Evolutionary conservation across 2,797 vertebrate species (phyloP).

Genomic region (Buceros bicornis): DNA sequence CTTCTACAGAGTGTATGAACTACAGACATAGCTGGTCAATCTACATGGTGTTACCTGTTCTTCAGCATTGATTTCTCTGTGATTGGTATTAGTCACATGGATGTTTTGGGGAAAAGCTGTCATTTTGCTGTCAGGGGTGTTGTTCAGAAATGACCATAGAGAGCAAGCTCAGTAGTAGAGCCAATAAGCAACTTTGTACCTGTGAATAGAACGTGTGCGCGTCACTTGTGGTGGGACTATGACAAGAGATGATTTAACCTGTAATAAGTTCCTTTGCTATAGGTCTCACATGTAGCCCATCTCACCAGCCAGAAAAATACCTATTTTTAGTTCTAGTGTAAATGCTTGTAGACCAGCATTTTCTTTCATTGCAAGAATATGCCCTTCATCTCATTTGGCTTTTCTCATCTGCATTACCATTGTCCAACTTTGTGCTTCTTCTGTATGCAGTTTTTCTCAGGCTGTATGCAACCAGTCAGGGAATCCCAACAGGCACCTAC

Average conservation of each 20-base stretch:
- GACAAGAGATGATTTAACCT: not conserved
- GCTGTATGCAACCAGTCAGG: not conserved
- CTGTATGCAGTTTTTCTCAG: not conserved
- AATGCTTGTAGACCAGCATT: not conserved
- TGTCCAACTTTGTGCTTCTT: not conserved
- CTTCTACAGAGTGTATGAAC: not conserved
- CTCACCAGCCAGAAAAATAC: not conserved
- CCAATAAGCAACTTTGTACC: not conserved
- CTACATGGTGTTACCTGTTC: not conserved
- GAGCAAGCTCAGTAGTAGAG: not conserved
- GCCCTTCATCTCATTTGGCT: not conserved
- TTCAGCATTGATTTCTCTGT: not conserved
- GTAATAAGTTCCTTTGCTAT: not conserved
- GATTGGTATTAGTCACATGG: not conserved
- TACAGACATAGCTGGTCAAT: not conserved
- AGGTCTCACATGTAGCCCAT: not conserved
- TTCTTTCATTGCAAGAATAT: not conserved
- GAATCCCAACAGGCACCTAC: not conserved
- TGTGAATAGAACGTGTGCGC: rapidly evolving
- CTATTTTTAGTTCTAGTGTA: not conserved
- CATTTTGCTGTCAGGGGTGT: not conserved
- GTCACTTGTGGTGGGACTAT: not conserved
- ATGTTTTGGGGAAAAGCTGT: not conserved
- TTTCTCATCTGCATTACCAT: not conserved
- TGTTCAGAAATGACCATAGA: not conserved